A percentile compares a stretch with the other conserved stretches of the same genome.
phyloP scores from a whole-genome alignment of 1,140 invertebrate species.

The Capitella teleta region DNA sequence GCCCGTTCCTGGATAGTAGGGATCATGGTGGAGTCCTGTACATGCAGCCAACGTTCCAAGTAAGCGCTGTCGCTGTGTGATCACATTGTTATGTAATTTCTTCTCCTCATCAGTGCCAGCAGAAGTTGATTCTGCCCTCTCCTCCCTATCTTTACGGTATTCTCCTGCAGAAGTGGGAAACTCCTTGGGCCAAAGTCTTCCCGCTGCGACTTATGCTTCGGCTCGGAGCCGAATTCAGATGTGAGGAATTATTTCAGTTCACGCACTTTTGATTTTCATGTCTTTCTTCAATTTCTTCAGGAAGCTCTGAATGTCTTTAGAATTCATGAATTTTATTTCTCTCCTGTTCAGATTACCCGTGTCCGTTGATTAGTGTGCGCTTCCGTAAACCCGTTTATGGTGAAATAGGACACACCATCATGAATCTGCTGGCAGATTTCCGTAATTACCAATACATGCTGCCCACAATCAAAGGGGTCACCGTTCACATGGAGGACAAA shows the following conservation, averaged over 20 bases:
- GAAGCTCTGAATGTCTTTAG: too few species aligned
- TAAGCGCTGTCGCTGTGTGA: slow-evolving; percentile 74
- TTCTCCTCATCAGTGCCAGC: too few species aligned
- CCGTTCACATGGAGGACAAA: slow-evolving; percentile 74
- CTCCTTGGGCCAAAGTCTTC: slow-evolving; percentile 76
- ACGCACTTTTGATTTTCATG: too few species aligned
- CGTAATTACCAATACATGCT: slow-evolving; percentile 75
- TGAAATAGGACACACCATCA: slow-evolving; percentile 82
- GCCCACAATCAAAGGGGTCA: slow-evolving; percentile 62
- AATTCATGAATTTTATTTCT: too few species aligned
- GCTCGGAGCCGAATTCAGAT: slow-evolving; percentile 73
- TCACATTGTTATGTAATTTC: too few species aligned
- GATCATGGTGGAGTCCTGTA: slow-evolving; percentile 77
- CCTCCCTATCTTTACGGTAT: slow-evolving; percentile 69
- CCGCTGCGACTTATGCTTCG: slow-evolving; percentile 64
- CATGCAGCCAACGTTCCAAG: slow-evolving; percentile 67
- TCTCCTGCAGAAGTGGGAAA: slow-evolving; percentile 74
- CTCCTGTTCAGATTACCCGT: slow-evolving; percentile 58
- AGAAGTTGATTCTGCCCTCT: slow-evolving; percentile 59
- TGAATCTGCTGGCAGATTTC: slow-evolving; percentile 79
- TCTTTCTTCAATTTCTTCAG: too few species aligned
- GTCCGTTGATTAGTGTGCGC: slow-evolving; percentile 68
- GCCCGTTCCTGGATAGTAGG: slow-evolving; percentile 59
- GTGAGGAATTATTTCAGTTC: too few species aligned
- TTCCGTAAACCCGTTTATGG: slow-evolving; percentile 69